Evolutionary conservation across 2,113 vertebrate genomes (phyloP).

Genomic region (Takifugu bimaculatus): DNA sequence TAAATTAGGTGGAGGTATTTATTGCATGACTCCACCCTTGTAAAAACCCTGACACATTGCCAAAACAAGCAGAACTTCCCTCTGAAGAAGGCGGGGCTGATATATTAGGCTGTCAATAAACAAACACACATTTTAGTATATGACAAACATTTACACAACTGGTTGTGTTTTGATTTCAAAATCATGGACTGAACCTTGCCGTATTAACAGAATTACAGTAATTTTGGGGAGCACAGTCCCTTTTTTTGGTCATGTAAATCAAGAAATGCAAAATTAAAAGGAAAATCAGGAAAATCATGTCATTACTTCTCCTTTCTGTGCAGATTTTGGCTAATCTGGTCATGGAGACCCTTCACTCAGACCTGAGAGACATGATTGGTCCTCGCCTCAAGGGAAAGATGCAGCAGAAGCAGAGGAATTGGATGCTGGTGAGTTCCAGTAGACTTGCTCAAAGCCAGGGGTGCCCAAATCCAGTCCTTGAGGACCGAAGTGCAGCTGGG

Average conservation of each 20-base stretch:
- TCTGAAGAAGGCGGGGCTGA: not conserved
- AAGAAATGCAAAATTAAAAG: not conserved
- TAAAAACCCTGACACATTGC: not conserved
- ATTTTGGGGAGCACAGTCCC: too few relatives aligned
- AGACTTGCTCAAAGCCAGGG: not conserved
- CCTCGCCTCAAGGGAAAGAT: slow-evolving; percentile 90
- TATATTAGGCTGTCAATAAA: not conserved
- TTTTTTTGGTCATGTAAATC: too few relatives aligned
- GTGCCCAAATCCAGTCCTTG: not conserved
- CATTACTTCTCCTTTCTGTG: not conserved
- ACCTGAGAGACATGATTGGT: slow-evolving; percentile 79
- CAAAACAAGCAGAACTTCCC: not conserved
- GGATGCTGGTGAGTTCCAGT: slow-evolving; percentile 84
- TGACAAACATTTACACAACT: not conserved
- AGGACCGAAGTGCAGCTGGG: too few relatives aligned
- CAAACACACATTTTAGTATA: too few relatives aligned
- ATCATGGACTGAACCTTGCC: not conserved
- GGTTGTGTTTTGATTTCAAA: not conserved
- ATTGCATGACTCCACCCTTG: slow-evolving; percentile 9
- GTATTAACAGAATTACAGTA: too few relatives aligned
- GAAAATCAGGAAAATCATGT: not conserved
- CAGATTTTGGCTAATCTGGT: slow-evolving; percentile 93
- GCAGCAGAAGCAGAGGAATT: slow-evolving; percentile 85
- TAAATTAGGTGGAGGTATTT: slow-evolving; percentile 15
- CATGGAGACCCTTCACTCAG: slow-evolving; percentile 91